Percentiles rank a stretch among this genome's conserved stretches.
These are phyloP conservation scores for Gobio gobio DNA, from an alignment of 2,113 vertebrate genomes.

Conservation along the genomic window DNA sequence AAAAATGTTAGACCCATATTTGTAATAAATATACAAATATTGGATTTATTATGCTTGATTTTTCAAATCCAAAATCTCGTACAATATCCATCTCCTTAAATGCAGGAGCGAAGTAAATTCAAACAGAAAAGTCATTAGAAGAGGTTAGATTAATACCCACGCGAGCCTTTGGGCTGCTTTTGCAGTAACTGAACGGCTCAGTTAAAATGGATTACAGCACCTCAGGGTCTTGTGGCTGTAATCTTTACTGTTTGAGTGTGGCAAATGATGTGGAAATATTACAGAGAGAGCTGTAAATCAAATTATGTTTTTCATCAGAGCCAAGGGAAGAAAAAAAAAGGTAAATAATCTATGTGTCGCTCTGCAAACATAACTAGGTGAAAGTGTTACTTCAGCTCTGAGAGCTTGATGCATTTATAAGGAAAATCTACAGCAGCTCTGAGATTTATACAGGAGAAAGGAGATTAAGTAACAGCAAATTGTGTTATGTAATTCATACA, in stretches of 20 bases:
- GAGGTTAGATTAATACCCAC: slow-evolving; percentile 24
- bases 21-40: background rate
- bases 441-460: background rate
- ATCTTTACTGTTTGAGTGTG: slow-evolving; percentile 39
- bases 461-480: slow-evolving; percentile 1
- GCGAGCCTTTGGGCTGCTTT: slow-evolving; percentile 10
- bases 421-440: background rate
- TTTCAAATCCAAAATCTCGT: background rate
- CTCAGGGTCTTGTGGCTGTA: slow-evolving; percentile 22
- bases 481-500: background rate
- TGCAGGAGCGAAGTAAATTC: slow-evolving; percentile 10
- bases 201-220: slow-evolving; percentile 43
- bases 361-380: background rate
- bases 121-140: slow-evolving; percentile 36
- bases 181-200: slow-evolving; percentile 4
- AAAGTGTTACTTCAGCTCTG: slow-evolving; percentile 2
- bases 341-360: slow-evolving; percentile 10
- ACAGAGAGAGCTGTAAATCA: slow-evolving; percentile 10
- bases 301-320: slow-evolving; percentile 16
- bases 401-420: slow-evolving; percentile 6
- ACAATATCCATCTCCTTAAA: background rate
- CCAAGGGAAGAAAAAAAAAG: slow-evolving; percentile 1
- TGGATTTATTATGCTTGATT: slow-evolving; percentile 6
- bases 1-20: background rate
- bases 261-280: slow-evolving; percentile 45